phyloP scores from a whole-genome alignment of 2,113 vertebrate species.

The Xenus cinereus region DNA sequence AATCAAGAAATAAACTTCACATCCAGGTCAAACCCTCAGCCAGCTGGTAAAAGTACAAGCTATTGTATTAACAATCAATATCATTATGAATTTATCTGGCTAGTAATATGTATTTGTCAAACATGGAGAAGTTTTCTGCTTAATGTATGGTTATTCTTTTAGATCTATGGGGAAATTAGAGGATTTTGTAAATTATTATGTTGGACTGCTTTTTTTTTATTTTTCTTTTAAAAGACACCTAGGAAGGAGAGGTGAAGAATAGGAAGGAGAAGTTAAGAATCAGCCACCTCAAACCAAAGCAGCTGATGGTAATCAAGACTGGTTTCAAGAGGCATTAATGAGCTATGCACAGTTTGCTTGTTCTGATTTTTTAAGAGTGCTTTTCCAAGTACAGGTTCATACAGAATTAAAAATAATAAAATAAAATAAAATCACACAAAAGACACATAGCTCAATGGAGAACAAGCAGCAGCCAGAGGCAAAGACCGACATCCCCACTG shows the following conservation, averaged over 20 bases:
- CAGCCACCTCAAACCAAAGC: not conserved
- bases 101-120: not conserved
- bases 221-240: not conserved
- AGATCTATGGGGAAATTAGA: not conserved
- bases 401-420: not conserved
- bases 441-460: not conserved
- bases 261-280: not conserved
- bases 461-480: not conserved
- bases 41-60: not conserved
- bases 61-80: not conserved
- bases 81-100: not conserved
- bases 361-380: not conserved
- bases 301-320: not conserved
- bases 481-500: fast-evolving
- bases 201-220: not conserved
- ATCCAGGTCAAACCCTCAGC: not conserved
- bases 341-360: not conserved
- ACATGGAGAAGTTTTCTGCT: not conserved
- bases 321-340: not conserved
- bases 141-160: not conserved
- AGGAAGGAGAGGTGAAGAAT: not conserved
- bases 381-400: not conserved
- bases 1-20: not conserved
- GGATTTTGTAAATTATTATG: not conserved
- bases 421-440: not conserved